Conservation (phyloP, 2,888 invertebrate species). For the Mythimna loreyi region DNA sequence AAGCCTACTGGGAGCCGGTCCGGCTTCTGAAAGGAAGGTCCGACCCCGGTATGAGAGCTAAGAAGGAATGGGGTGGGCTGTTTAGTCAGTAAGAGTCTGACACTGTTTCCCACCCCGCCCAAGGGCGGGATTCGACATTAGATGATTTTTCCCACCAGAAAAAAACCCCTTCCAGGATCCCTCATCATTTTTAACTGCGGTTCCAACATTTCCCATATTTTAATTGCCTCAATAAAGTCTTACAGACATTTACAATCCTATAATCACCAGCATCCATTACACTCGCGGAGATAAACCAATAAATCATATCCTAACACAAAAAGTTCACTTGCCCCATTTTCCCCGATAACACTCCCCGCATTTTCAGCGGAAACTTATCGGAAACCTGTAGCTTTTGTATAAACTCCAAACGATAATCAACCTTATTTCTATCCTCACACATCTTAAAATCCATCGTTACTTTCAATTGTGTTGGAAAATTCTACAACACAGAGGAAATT, state of each 20-base stretch:
- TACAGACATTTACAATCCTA: not conserved
- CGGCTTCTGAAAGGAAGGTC: too few relatives aligned
- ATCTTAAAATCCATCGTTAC: conserved; percentile 26
- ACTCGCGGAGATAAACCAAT: conserved; percentile 12
- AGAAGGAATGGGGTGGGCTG: too few relatives aligned
- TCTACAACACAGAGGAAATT: conserved; percentile 23
- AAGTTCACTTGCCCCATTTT: conserved; percentile 68
- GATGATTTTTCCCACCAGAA: too few relatives aligned
- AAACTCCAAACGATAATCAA: conserved; percentile 41
- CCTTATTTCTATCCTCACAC: conserved; percentile 11
- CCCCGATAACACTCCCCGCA: conserved; percentile 67
- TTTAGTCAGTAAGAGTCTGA: too few relatives aligned
- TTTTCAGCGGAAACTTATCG: conserved; percentile 85
- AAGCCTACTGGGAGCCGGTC: too few relatives aligned
- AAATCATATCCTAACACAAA: conserved; percentile 46
- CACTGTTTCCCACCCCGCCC: too few relatives aligned
- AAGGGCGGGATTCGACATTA: too few relatives aligned
- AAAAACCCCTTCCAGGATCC: too few relatives aligned
- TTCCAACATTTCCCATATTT: not conserved
- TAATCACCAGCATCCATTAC: not conserved
- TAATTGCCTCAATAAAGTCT: fast-evolving
- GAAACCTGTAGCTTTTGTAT: conserved; percentile 86
- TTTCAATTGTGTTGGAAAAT: conserved; percentile 51
- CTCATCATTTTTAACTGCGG: not conserved
- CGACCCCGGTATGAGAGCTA: too few relatives aligned